Percentiles rank a stretch among this genome's conserved stretches.
Evolutionary conservation across 2,797 vertebrate species (phyloP).

Genomic region (Ciconia nigra): DNA sequence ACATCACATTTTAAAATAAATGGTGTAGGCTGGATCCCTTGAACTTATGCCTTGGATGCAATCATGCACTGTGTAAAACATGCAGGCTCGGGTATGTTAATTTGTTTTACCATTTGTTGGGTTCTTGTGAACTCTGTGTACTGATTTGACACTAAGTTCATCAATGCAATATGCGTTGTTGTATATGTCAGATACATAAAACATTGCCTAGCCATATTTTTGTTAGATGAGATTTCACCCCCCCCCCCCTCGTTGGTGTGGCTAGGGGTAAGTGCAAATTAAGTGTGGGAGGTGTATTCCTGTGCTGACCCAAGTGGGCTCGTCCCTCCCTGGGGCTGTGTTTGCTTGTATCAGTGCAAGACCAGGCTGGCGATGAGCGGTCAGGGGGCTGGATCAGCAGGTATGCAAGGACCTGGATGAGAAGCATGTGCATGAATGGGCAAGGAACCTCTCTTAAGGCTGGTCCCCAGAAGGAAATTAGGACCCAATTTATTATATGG

Average conservation of each 20-base stretch:
- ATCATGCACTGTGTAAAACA: not conserved
- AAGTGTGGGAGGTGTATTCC: not conserved
- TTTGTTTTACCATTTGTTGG: not conserved
- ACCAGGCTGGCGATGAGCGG: not conserved
- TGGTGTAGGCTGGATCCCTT: not conserved
- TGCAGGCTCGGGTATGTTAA: not conserved
- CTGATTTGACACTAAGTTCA: not conserved
- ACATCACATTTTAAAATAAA: not conserved
- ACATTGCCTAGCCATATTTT: not conserved
- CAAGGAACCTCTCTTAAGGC: not conserved
- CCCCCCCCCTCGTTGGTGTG: not conserved
- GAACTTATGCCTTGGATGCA: not conserved
- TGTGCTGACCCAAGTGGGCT: not conserved
- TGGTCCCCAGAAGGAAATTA: not conserved
- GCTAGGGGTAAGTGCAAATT: not conserved
- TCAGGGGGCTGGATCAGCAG: not conserved
- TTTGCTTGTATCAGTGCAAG: not conserved
- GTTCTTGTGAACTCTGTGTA: not conserved
- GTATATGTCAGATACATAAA: not conserved
- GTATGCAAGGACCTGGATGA: not conserved
- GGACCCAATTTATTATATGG: not conserved
- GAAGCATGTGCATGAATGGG: not conserved
- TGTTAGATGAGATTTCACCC: not conserved
- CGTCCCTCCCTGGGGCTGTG: not conserved
- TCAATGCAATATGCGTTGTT: not conserved